Evolutionary conservation across 2,113 vertebrate genomes (phyloP).

Genomic region (Salvelinus namaycush): DNA sequence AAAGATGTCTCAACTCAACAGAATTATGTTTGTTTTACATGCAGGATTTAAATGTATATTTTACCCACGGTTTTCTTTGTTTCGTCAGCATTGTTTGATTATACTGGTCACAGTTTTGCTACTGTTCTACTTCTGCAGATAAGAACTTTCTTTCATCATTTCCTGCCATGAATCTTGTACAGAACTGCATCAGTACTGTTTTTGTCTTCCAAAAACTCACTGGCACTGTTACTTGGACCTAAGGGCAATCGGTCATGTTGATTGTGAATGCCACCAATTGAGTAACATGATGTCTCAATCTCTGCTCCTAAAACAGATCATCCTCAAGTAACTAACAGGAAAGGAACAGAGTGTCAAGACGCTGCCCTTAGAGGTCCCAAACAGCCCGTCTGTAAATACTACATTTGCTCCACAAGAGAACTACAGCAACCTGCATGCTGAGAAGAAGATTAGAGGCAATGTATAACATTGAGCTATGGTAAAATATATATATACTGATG

Average conservation of each 20-base stretch:
- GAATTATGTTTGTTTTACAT: background rate
- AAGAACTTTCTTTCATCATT: background rate
- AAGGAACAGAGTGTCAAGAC: conserved; percentile 86
- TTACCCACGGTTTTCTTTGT: background rate
- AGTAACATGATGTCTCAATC: conserved; percentile 85
- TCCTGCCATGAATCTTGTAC: background rate
- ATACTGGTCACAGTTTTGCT: too few relatives aligned
- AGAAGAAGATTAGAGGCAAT: conserved; percentile 54
- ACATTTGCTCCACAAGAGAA: conserved; percentile 90
- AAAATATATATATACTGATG: conserved; percentile 23
- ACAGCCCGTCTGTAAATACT: conserved; percentile 97
- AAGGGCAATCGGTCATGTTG: background rate
- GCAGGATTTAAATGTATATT: background rate
- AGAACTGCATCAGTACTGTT: background rate
- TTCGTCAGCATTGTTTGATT: background rate
- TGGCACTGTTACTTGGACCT: background rate
- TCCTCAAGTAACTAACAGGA: conserved; percentile 92
- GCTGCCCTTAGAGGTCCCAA: conserved; percentile 89
- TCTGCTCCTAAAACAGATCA: conserved; percentile 89
- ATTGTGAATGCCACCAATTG: conserved; percentile 17
- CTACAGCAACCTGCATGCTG: conserved; percentile 99
- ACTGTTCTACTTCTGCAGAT: too few relatives aligned
- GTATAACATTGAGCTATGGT: conserved; percentile 16
- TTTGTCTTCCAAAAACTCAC: background rate
- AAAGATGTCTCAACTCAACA: background rate